Percentiles rank a stretch among this genome's conserved stretches.
phyloP scores from a whole-genome alignment of 1,140 invertebrate species.

The Agrilus planipennis region DNA sequence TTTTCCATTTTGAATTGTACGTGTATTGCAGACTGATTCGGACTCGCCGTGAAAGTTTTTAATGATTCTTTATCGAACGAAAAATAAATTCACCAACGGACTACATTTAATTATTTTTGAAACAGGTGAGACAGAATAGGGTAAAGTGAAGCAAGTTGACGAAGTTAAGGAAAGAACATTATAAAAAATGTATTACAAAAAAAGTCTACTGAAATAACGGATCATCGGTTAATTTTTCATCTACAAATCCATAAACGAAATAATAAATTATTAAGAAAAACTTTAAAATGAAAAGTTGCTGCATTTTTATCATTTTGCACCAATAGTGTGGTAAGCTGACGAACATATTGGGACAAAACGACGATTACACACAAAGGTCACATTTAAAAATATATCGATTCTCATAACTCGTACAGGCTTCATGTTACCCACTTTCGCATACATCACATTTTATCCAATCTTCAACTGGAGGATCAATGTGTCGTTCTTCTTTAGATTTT shows the following conservation, averaged over 20 bases:
- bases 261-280: not conserved
- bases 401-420: slow-evolving; percentile 3
- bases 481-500: slow-evolving; percentile 7
- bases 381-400: not conserved
- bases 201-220: not conserved
- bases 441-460: slow-evolving; percentile 10
- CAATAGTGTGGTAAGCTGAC: no score
- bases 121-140: no score
- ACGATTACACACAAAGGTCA: no score
- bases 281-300: not conserved
- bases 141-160: not conserved
- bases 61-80: no score
- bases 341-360: no score
- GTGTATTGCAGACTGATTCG: no score
- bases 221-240: not conserved
- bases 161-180: not conserved
- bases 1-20: no score
- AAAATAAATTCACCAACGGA: no score
- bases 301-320: no score
- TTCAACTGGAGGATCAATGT: slow-evolving; percentile 11
- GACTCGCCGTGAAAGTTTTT: no score
- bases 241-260: no score
- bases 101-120: no score
- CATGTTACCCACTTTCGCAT: slow-evolving; percentile 5
- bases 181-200: not conserved